phyloP scores from a whole-genome alignment of 2,797 vertebrate genomes.

The Danio jaintianensis region DNA sequence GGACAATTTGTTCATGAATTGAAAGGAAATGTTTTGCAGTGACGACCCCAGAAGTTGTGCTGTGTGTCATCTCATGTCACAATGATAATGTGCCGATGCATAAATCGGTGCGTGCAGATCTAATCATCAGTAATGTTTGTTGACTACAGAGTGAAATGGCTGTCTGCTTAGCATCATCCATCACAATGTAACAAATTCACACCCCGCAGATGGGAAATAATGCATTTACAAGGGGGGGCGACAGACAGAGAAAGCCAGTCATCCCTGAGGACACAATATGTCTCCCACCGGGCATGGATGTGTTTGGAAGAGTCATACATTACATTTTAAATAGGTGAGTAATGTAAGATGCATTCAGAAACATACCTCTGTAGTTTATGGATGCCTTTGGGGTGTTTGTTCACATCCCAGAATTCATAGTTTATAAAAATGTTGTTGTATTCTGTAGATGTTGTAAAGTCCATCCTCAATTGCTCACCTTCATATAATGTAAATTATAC shows the following conservation, averaged over 20 bases:
- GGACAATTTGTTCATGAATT: slow-evolving; percentile 37
- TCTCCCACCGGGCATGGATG: not conserved
- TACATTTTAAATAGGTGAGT: slow-evolving; percentile 9
- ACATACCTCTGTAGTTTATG: not conserved
- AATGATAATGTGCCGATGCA: slow-evolving; percentile 32
- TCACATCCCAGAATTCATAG: not conserved
- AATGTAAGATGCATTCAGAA: slow-evolving; percentile 20
- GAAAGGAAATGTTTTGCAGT: slow-evolving; percentile 34
- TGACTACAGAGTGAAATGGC: slow-evolving; percentile 36
- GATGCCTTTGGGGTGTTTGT: not conserved
- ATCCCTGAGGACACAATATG: slow-evolving; percentile 30
- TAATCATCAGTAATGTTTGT: slow-evolving; percentile 48
- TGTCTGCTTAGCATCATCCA: slow-evolving; percentile 39
- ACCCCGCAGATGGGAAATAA: slow-evolving; percentile 30
- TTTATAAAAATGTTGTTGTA: not conserved
- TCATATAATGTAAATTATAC: not conserved
- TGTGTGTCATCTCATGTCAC: slow-evolving; percentile 39
- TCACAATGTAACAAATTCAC: slow-evolving; percentile 42
- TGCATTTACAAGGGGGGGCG: slow-evolving; percentile 10
- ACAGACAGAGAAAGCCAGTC: slow-evolving; percentile 32
- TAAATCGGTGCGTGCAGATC: slow-evolving; percentile 42
- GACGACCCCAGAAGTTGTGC: slow-evolving; percentile 35
- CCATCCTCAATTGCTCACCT: not conserved
- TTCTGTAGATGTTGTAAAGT: not conserved
- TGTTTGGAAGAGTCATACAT: slow-evolving; percentile 27